phyloP scores from a whole-genome alignment of 37 sponge, comb jelly and placozoan species.

The Ianthella basta region DNA sequence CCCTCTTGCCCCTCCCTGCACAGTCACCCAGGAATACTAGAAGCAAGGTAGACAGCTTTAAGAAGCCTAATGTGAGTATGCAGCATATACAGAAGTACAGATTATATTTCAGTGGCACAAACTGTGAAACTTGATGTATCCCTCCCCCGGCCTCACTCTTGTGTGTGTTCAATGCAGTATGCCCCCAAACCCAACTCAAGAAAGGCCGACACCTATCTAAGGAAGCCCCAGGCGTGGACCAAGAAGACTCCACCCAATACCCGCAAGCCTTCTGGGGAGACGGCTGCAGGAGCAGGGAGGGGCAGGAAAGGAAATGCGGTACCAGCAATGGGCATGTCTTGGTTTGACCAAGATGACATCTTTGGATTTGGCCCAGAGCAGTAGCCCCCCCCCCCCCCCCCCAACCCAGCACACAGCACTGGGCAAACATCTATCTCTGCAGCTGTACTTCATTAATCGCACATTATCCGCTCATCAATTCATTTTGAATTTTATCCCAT shows the following conservation, averaged over 20 bases:
- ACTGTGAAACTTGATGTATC: too few species aligned
- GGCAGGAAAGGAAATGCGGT: background rate
- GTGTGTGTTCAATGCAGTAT: background rate
- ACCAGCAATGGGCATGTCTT: constrained; percentile 50
- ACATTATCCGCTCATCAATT: background rate
- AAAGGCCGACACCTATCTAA: background rate
- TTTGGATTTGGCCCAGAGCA: constrained; percentile 71
- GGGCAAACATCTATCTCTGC: too few species aligned
- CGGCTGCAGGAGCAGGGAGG: background rate
- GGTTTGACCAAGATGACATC: constrained; percentile 83
- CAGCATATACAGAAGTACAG: background rate
- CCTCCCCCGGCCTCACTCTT: too few species aligned
- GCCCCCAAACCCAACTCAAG: background rate
- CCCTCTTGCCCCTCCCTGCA: too few species aligned
- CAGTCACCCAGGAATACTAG: too few species aligned
- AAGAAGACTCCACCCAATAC: background rate
- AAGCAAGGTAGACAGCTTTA: too few species aligned
- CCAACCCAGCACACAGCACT: too few species aligned
- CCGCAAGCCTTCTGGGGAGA: background rate
- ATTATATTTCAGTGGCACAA: too few species aligned
- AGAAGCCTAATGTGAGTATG: too few species aligned
- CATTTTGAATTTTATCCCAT: background rate
- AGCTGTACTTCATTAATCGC: too few species aligned
- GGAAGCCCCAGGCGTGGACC: background rate
- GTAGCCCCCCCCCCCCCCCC: constrained; percentile 1